Evolutionary conservation across 2,113 vertebrate species (phyloP), one percentile per base, ranked within the genome.

Genomic region (Oriolus oriolus): DNA sequence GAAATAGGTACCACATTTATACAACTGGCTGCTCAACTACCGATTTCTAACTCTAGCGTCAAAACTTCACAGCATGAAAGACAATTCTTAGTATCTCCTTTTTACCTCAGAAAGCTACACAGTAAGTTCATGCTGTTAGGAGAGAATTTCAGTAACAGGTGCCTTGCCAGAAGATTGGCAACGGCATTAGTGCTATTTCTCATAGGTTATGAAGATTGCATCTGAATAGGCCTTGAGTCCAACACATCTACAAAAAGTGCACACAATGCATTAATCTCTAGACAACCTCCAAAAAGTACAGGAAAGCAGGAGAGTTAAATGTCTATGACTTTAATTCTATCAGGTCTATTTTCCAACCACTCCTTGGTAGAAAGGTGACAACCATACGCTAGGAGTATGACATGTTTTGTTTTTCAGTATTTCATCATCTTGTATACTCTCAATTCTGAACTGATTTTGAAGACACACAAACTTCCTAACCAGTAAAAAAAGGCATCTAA

Each of bases 241-340:
- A 71, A 45, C 44, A 70, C 0, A 0, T n/a, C 15, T 61, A 24
- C 21, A 21, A 31, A 57, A 84, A 54, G 13, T 24, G 16, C 12
- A 50, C 7, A 65, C 3, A 50, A 35, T 5, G 17, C 4, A 35
- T 31, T 68, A 20, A 42, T 22, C 49, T 63, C 45, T 49, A 69
- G 16, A 56, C 11, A 86, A 31, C 39, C 50, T 87, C n/a, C 69
- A 69, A 41, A 82, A 1, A 21, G 26, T 78, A 50, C 1, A 86
- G 20, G 8, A 69, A 73, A 90, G 28, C n/a, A 65, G 23, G 14
- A 75, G 6, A 81, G 39, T 11, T 56, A 89, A 91, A 27, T 18
- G 56, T 6, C 18, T 63, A 11, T 33, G 11, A 45, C 21, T 39
- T 78, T 16, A 84, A 39, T 63, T 84, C 20, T 66, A 26, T 42